A percentile compares a stretch with the other conserved stretches of the same genome.
Evolutionary conservation across 2,888 invertebrate genomes (phyloP).

Genomic region (Neoascia interrupta): DNA sequence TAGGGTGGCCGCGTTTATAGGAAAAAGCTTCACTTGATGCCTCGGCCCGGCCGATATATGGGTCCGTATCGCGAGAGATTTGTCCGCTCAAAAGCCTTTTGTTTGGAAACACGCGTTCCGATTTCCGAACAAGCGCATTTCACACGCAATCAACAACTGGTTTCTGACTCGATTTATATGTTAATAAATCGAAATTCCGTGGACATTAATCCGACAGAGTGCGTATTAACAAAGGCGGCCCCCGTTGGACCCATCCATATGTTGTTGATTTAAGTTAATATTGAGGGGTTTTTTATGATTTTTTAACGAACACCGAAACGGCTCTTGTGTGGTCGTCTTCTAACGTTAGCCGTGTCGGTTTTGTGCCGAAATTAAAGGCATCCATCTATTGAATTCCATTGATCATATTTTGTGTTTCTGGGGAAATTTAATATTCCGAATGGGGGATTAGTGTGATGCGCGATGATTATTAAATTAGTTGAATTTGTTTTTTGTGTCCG

Average conservation of each 20-base stretch:
- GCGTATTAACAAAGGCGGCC: slow-evolving; percentile 55
- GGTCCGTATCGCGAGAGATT: background rate
- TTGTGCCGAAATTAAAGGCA: slow-evolving; percentile 11
- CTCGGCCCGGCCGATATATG: no score
- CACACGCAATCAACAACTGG: slow-evolving; percentile 45
- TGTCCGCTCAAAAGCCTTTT: background rate
- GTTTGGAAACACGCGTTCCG: slow-evolving; percentile 13
- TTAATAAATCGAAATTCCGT: slow-evolving; percentile 62
- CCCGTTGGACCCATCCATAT: slow-evolving; percentile 27
- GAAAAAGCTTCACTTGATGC: no score
- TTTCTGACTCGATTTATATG: slow-evolving; percentile 50
- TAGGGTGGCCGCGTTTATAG: no score
- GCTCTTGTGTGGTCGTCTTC: slow-evolving; percentile 55
- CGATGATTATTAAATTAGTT: slow-evolving; percentile 64
- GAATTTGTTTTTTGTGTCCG: slow-evolving; percentile 46
- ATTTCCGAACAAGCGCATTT: background rate
- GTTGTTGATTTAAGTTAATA: slow-evolving; percentile 56
- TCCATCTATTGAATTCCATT: slow-evolving; percentile 24
- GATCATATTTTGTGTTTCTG: slow-evolving; percentile 8
- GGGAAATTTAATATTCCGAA: slow-evolving; percentile 27
- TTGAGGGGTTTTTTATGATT: slow-evolving; percentile 51
- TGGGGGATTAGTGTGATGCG: slow-evolving; percentile 42
- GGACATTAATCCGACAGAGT: slow-evolving; percentile 68
- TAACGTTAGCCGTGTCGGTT: background rate
- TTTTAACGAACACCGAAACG: slow-evolving; percentile 58